Conservation (phyloP, 2,797 vertebrate species). For the Falco rusticolus region DNA sequence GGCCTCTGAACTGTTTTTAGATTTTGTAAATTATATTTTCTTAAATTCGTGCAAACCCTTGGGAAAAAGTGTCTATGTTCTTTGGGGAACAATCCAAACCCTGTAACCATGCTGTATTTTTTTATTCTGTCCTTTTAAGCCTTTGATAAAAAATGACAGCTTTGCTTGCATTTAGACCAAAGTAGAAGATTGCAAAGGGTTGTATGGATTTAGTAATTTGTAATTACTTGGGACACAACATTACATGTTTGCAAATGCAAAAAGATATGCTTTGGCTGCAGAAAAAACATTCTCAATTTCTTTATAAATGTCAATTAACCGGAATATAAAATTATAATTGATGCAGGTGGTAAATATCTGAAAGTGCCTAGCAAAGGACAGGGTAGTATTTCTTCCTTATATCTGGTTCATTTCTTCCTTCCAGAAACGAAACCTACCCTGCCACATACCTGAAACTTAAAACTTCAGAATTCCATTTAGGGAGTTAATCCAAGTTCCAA, state of each 20-base stretch:
- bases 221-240: constrained; percentile 16
- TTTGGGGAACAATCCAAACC: neutral
- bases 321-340: constrained; percentile 4
- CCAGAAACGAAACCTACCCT: constrained; percentile 2
- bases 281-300: constrained; percentile 8
- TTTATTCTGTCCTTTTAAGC: neutral
- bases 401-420: neutral
- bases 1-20: constrained; percentile 16
- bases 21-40: constrained; percentile 18
- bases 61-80: neutral
- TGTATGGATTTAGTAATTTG: neutral
- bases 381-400: neutral
- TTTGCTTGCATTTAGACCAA: neutral
- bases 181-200: neutral
- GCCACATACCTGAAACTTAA: constrained; percentile 5
- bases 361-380: constrained; percentile 3
- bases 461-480: constrained; percentile 12
- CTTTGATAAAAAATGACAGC: constrained; percentile 3
- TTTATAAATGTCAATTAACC: constrained; percentile 31
- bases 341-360: neutral
- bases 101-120: neutral
- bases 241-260: constrained; percentile 10
- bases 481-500: constrained; percentile 15
- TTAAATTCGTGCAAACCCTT: neutral
- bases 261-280: neutral